Evolutionary conservation across 2,113 vertebrate genomes (phyloP), one percentile per base, ranked within the genome.

Genomic region (Marmota flaviventris): DNA sequence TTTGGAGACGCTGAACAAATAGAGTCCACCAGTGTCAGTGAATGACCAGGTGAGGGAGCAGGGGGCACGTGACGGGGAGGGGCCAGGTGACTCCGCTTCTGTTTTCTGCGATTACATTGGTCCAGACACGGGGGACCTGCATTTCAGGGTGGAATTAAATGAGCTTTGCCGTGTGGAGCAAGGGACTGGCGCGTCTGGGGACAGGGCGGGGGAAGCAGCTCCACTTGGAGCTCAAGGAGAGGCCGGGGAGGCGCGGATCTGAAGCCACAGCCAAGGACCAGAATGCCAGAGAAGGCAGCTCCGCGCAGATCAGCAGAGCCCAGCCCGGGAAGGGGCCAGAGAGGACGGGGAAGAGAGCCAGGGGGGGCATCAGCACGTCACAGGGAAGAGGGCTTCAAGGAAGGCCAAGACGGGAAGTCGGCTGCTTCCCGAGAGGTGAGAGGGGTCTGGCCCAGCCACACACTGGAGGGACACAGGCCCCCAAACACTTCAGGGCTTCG

Each of bases 401-500:
- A 1, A n/a, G 39, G 48, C 34, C 17, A 18, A 42, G 63, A 5
- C 1, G 39, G 82, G 39, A 29, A 8, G 34, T 17, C 0, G 8
- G 48, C n/a, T 16, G 69, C 42, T 51, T 67, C 56, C 37, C 4
- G 9, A 45, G 32, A 34, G 22, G 25, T 2, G 17, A 32, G 9
- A 7, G 14, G 29, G 22, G 39, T 85, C 45, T 8, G 75, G 76
- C 13, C 81, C 85, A 79, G 76, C 22, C 42, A 53, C 13, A 65
- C 17, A 10, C 39, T 34, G 11, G 39, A n/a, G 75, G 22, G 37
- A 63, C 45, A 12, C 27, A 29, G 61, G 85, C 53, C 78, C 10
- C 63, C 0, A 2, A 14, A 22, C 1, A 0, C 7, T 25, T 8
- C 27, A 37, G 1, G 1, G n/a, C 8, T n/a, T 53, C 4, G n/a